A percentile compares a stretch with the other conserved stretches of the same genome.
Conservation (phyloP, 53 echinoderm and acorn worm species). For the Glandiceps talaboti region DNA sequence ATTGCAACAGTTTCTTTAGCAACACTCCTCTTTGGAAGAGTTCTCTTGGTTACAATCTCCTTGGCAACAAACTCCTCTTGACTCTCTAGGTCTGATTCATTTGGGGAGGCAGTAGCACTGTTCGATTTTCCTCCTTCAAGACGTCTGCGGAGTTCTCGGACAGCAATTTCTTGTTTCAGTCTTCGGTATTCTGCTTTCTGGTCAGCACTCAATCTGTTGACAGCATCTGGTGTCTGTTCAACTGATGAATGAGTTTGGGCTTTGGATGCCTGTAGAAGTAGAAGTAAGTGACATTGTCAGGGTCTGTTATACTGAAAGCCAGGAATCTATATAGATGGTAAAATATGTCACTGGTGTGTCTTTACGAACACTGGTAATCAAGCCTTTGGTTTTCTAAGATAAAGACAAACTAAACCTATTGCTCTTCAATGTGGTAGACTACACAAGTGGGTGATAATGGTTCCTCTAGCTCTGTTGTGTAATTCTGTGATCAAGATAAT, state of each 20-base stretch:
- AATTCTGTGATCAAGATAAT: no score
- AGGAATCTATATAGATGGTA: neutral
- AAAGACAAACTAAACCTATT: no score
- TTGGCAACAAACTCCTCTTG: neutral
- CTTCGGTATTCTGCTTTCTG: conserved; percentile 70
- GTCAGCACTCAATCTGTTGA: conserved; percentile 40
- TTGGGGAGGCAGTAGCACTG: neutral
- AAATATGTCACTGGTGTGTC: neutral
- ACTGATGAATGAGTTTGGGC: neutral
- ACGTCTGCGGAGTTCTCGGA: conserved; percentile 33
- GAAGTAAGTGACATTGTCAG: neutral
- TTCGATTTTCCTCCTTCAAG: neutral
- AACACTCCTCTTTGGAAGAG: neutral
- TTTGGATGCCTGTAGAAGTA: conserved; percentile 4
- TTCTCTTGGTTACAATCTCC: neutral
- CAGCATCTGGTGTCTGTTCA: conserved; percentile 56
- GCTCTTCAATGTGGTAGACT: no score
- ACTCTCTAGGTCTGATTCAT: neutral
- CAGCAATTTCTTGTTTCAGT: conserved; percentile 65
- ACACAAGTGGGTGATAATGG: no score
- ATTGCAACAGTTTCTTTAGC: neutral
- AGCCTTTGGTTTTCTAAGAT: no score
- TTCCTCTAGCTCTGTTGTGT: no score
- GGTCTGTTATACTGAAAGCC: neutral
- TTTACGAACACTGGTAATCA: neutral